Base-by-base conservation (phyloP, 2,797 vertebrate species). In the Australoheros facetus region DNA sequence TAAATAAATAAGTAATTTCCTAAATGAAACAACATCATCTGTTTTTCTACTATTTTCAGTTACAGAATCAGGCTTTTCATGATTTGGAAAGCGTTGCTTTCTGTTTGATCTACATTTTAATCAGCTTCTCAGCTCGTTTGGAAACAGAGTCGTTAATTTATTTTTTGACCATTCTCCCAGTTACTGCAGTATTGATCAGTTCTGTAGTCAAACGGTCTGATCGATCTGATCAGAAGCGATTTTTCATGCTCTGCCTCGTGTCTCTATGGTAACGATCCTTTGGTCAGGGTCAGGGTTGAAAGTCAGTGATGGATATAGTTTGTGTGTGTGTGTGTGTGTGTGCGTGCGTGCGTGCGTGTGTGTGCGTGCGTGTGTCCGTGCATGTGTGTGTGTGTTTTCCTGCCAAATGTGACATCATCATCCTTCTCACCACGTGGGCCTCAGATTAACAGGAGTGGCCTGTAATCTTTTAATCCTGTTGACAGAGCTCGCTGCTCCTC, bases 391-490 rank as follows among this genome's bases (percentile, higher is more conserved):
- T n/a, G 60, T 28, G 60, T 78, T 26, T 55, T 64, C 19, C 56
- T 59, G 79, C 64, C 55, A 79, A 64, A 26, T 60, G 87, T 87
- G 83, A 87, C 88, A 86, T 89, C 87, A 87, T 91, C 88, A 87
- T 90, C 85, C 88, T 34, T 74, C 42, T 80, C 28, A 30, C 88
- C 89, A 90, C 85, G 86, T 91, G 90, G 85, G 73, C 19, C 37
- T 28, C n/a, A 91, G 92, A 92, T 92, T 93, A 92, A 76, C 81
- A 42, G 71, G 84, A 90, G 85, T 88, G 72, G 83, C 75, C 85
- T 79, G 77, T 91, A 93, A 92, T 89, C 92, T 91, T 62, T 85
- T 93, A 93, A 93, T 91, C 89, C 87, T 82, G 86, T 90, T 87
- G 84, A 79, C 73, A 62, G 84, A 60, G 53, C 78, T 83, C 26